Evolutionary conservation across 2,113 vertebrate genomes (phyloP).

Genomic region (Chlorodrepanis virens): DNA sequence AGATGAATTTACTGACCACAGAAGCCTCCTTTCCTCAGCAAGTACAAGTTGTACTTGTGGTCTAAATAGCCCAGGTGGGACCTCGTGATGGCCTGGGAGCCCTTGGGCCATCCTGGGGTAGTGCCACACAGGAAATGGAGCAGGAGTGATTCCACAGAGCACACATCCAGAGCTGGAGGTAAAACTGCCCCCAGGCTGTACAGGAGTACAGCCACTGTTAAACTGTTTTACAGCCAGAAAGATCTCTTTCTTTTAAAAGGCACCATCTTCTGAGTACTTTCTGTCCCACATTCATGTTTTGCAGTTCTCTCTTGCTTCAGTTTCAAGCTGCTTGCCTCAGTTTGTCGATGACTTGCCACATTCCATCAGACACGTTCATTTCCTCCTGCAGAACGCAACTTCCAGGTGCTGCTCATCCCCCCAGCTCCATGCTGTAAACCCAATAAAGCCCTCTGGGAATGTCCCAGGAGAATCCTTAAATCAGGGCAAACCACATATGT

Average conservation of each 20-base stretch:
- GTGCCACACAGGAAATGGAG: background rate
- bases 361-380: background rate
- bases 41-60: background rate
- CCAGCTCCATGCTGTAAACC: background rate
- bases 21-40: background rate
- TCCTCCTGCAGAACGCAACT: background rate
- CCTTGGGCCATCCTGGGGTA: background rate
- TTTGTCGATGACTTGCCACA: background rate
- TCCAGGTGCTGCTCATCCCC: background rate
- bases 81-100: background rate
- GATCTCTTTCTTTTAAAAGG: background rate
- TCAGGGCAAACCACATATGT: background rate
- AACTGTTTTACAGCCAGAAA: background rate
- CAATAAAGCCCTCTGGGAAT: background rate
- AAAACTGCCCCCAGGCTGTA: background rate
- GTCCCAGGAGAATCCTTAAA: background rate
- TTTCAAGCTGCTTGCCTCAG: background rate
- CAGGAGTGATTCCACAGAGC: background rate
- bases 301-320: background rate
- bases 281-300: background rate
- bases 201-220: background rate
- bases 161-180: background rate
- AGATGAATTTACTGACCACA: background rate
- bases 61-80: background rate
- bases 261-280: background rate